phyloP scores from a whole-genome alignment of 2,113 vertebrate genomes.

The Clarias gariepinus region DNA sequence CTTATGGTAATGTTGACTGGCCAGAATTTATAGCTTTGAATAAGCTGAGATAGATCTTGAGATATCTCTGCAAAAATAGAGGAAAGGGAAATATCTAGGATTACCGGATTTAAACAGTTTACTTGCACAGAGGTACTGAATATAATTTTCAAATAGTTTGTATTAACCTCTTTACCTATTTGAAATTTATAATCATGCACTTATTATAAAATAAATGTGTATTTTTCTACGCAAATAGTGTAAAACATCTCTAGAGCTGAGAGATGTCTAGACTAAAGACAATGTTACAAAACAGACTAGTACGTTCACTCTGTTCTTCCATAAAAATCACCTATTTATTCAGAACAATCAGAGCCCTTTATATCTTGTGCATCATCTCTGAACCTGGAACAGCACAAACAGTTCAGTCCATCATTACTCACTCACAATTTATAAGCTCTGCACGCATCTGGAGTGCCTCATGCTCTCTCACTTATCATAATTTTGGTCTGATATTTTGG shows the following conservation, averaged over 20 bases:
- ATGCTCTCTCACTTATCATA: constrained; percentile 28
- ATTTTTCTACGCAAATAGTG: background rate
- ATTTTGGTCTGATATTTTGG: constrained; percentile 41
- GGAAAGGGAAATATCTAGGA: background rate
- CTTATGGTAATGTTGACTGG: background rate
- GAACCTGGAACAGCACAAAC: background rate
- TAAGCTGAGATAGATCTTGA: background rate
- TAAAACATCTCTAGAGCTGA: background rate
- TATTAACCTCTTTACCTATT: background rate
- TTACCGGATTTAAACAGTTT: background rate
- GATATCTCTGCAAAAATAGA: background rate
- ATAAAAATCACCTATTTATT: constrained; percentile 9
- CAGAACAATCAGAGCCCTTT: background rate
- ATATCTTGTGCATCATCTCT: constrained; percentile 7
- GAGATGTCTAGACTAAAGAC: background rate
- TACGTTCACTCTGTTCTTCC: background rate
- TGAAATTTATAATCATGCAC: background rate
- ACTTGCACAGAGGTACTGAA: background rate
- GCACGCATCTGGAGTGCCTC: background rate
- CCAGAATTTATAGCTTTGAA: background rate
- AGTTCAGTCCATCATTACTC: constrained; percentile 29
- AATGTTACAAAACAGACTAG: background rate
- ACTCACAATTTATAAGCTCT: constrained; percentile 37
- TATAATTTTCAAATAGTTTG: background rate
- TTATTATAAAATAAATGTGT: background rate